Percentiles rank a stretch among this genome's conserved stretches.
Conservation (phyloP, 2,888 invertebrate genomes). For the Acleris laterana region DNA sequence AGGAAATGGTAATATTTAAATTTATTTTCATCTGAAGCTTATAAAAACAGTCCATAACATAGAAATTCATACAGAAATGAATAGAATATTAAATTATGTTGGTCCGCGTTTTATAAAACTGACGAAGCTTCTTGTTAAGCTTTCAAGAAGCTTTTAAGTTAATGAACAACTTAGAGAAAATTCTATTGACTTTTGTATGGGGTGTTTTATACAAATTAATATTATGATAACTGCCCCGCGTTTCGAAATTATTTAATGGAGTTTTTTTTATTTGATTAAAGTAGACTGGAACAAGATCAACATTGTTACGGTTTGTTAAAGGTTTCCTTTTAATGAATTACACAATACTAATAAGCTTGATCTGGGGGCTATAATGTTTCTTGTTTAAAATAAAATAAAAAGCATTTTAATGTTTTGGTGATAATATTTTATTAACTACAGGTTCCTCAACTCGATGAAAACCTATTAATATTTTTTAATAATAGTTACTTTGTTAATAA, state of each 20-base stretch:
- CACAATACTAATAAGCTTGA: not conserved
- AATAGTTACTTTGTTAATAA: too few relatives aligned
- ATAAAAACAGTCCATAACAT: slow-evolving; percentile 61
- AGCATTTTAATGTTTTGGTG: not conserved
- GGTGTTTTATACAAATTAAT: slow-evolving; percentile 57
- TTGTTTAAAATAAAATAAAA: not conserved
- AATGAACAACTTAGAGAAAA: slow-evolving; percentile 80
- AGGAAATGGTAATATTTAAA: too few relatives aligned
- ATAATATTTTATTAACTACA: too few relatives aligned
- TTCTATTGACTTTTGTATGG: slow-evolving; percentile 71
- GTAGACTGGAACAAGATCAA: slow-evolving; percentile 13
- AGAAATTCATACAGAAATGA: slow-evolving; percentile 80
- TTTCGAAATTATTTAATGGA: slow-evolving; percentile 26
- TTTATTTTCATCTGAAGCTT: slow-evolving; percentile 47
- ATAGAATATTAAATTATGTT: slow-evolving; percentile 83
- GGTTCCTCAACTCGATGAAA: too few relatives aligned
- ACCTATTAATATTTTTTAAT: too few relatives aligned
- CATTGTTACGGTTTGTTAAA: slow-evolving; percentile 10
- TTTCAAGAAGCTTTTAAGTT: slow-evolving; percentile 82
- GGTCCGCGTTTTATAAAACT: slow-evolving; percentile 78
- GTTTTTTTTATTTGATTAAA: slow-evolving; percentile 27
- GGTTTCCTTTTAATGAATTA: not conserved
- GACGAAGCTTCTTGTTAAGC: slow-evolving; percentile 81
- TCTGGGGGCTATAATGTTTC: not conserved
- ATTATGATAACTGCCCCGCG: slow-evolving; percentile 43